Conservation (phyloP, 2,113 vertebrate genomes). For the Salvator merianae region DNA sequence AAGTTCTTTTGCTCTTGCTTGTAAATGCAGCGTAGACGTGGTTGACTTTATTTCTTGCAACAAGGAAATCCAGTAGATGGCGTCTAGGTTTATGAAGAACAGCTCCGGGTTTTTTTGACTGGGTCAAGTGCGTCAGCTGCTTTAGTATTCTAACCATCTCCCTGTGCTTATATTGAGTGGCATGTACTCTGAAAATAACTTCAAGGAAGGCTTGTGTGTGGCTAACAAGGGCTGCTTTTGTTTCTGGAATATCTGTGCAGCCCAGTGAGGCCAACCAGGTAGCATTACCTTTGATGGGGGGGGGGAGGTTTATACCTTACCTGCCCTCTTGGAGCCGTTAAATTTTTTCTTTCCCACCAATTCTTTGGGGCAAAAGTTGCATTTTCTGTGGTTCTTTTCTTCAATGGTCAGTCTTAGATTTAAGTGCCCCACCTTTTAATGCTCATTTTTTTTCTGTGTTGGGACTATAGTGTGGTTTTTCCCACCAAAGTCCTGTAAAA, state of each 20-base stretch:
- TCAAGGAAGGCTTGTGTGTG: not conserved
- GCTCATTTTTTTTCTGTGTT: not conserved
- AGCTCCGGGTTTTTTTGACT: not conserved
- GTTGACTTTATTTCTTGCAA: not conserved
- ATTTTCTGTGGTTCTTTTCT: not conserved
- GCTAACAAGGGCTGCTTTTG: not conserved
- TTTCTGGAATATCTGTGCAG: no score
- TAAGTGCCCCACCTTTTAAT: not conserved
- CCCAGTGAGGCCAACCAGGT: not conserved
- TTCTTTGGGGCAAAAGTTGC: not conserved
- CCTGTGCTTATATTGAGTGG: not conserved
- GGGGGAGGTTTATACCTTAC: no score
- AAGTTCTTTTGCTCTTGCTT: not conserved
- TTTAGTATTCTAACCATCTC: not conserved
- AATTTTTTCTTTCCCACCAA: not conserved
- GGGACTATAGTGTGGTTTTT: not conserved
- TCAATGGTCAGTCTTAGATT: not conserved
- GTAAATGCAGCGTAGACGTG: not conserved
- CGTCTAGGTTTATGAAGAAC: not conserved
- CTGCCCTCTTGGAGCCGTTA: not conserved
- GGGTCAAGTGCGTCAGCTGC: not conserved
- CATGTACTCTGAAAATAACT: not conserved
- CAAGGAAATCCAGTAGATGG: conserved; percentile 11
- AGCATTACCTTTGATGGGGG: not conserved
- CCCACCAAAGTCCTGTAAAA: not conserved